Evolutionary conservation across 2,113 vertebrate species (phyloP).

Genomic region (Nesospiza acunhae): DNA sequence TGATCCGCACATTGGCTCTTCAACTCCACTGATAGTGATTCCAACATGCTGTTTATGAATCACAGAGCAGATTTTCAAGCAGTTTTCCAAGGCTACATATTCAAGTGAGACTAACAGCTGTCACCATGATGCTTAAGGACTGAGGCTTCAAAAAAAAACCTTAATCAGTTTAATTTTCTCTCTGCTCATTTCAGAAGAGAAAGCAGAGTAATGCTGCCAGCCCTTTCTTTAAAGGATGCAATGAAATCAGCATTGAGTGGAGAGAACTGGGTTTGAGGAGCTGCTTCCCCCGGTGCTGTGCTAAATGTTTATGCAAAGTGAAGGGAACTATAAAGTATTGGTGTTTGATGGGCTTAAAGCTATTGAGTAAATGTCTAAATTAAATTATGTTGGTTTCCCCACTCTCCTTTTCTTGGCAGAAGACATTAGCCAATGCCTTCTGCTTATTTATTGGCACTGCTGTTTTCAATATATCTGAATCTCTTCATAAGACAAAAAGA

Average conservation of each 20-base stretch:
- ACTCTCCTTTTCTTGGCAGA: background rate
- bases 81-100: background rate
- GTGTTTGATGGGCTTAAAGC: background rate
- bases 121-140: background rate
- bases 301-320: background rate
- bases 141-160: background rate
- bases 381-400: background rate
- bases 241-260: background rate
- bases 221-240: background rate
- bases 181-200: background rate
- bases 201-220: background rate
- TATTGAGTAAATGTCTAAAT: background rate
- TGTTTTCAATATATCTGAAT: slow-evolving; percentile 5
- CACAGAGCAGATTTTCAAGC: background rate
- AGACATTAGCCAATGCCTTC: background rate
- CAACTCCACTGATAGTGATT: background rate
- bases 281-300: background rate
- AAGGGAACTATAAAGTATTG: background rate
- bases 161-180: background rate
- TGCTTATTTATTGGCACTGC: background rate
- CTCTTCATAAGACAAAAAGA: background rate
- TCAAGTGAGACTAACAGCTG: slow-evolving; percentile 14
- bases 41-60: background rate
- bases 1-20: background rate
- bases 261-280: background rate